phyloP scores from a whole-genome alignment of 1,140 invertebrate species.

The Himalopsyche phryganea region DNA sequence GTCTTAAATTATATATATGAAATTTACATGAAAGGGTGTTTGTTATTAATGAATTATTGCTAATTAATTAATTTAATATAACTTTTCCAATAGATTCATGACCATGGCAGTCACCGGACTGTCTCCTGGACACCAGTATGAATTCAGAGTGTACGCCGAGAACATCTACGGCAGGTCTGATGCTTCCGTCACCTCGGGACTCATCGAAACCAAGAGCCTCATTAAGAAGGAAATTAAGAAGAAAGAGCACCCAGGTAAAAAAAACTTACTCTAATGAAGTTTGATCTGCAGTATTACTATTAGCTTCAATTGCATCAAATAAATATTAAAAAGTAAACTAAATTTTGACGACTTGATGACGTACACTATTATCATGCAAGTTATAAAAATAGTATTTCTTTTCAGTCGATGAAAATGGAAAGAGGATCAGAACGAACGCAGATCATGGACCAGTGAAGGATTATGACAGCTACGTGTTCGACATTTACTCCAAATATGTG shows the following conservation, averaged over 20 bases:
- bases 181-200: slow-evolving; percentile 77
- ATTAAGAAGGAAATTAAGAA: slow-evolving; percentile 73
- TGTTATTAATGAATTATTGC: too few species aligned
- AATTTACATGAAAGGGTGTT: too few species aligned
- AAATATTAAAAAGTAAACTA: too few species aligned
- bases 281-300: too few species aligned
- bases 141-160: slow-evolving; percentile 94
- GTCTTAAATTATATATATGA: too few species aligned
- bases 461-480: slow-evolving; percentile 97
- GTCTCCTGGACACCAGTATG: slow-evolving; percentile 88
- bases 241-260: slow-evolving; percentile 69
- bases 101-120: slow-evolving; percentile 84
- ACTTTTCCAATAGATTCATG: slow-evolving; percentile 62
- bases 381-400: too few species aligned
- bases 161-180: slow-evolving; percentile 96
- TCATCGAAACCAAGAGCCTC: slow-evolving; percentile 80
- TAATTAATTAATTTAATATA: too few species aligned
- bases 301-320: too few species aligned
- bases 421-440: slow-evolving; percentile 85
- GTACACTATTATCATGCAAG: too few species aligned
- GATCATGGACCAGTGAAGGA: slow-evolving; percentile 85
- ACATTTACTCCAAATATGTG: slow-evolving; percentile 95
- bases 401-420: slow-evolving; percentile 83
- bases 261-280: too few species aligned
- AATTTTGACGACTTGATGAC: too few species aligned